A percentile compares a stretch with the other conserved stretches of the same genome.
phyloP scores from a whole-genome alignment of 1,140 invertebrate species.

The Zaprionus capensis region DNA sequence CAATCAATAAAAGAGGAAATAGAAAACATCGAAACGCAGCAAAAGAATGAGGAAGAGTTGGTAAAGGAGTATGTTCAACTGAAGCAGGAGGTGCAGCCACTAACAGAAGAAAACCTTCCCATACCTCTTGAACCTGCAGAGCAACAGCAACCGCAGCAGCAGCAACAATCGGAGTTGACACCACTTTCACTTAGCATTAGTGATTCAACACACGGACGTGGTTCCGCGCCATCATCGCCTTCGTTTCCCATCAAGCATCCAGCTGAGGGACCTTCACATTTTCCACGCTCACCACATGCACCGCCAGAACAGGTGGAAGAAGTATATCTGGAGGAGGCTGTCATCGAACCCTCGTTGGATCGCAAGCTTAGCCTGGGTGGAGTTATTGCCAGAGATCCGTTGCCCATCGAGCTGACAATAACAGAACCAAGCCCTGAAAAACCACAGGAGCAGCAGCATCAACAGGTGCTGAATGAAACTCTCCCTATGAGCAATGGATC shows the following conservation, averaged over 20 bases:
- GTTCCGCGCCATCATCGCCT: conserved; percentile 54
- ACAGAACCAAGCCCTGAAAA: conserved; percentile 53
- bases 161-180: neutral
- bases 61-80: neutral
- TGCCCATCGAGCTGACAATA: conserved; percentile 39
- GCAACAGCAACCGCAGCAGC: neutral
- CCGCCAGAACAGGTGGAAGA: conserved; percentile 51
- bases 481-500: conserved; percentile 26
- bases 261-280: conserved; percentile 43
- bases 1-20: neutral
- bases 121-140: neutral
- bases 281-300: conserved; percentile 67
- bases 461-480: conserved; percentile 24
- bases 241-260: conserved; percentile 61
- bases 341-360: conserved; percentile 36
- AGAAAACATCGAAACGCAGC: neutral
- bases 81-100: neutral
- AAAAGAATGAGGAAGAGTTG: neutral
- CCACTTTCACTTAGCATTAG: conserved; percentile 29
- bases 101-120: neutral
- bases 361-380: conserved; percentile 31
- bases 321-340: conserved; percentile 56
- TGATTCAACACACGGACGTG: neutral
- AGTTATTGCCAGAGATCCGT: conserved; percentile 48
- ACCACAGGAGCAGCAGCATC: neutral